Percentiles rank a stretch among this genome's conserved stretches.
Evolutionary conservation across 2,113 vertebrate species (phyloP).

Genomic region (Xiphias gladius): DNA sequence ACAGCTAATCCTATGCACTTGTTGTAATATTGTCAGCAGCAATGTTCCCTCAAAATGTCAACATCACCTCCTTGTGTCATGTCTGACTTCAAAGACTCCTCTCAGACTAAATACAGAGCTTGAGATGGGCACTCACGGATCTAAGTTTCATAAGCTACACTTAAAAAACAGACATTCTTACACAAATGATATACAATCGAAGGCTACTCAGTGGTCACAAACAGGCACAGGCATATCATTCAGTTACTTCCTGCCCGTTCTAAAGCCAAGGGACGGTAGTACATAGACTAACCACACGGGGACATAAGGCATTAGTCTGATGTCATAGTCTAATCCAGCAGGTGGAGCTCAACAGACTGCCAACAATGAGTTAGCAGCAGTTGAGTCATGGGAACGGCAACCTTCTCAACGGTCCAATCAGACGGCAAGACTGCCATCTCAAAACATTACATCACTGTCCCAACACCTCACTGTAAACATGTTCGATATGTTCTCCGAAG

Average conservation of each 20-base stretch:
- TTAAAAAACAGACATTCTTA: conserved; percentile 18
- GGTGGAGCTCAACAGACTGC: conserved; percentile 62
- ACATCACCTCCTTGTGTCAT: background rate
- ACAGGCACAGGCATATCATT: background rate
- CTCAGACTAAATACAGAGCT: conserved; percentile 17
- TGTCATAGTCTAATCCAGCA: conserved; percentile 49
- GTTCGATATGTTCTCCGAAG: conserved; percentile 38
- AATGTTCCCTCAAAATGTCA: conserved; percentile 11
- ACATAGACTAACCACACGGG: background rate
- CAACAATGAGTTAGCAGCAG: conserved; percentile 28
- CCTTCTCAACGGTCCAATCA: conserved; percentile 52
- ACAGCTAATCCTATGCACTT: background rate
- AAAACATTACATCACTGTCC: conserved; percentile 37
- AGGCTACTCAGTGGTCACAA: background rate
- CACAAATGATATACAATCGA: conserved; percentile 7
- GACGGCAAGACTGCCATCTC: conserved; percentile 15
- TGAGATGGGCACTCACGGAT: background rate
- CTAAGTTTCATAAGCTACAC: conserved; percentile 4
- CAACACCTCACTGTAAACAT: conserved; percentile 45
- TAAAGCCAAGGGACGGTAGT: background rate
- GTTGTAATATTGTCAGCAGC: conserved; percentile 11
- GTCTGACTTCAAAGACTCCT: conserved; percentile 34
- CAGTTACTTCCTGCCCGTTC: background rate
- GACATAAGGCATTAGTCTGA: conserved; percentile 19
- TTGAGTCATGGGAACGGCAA: conserved; percentile 41